Evolutionary conservation across 2,797 vertebrate species (phyloP).

Genomic region (Lepidocolaptes lacrymiger): DNA sequence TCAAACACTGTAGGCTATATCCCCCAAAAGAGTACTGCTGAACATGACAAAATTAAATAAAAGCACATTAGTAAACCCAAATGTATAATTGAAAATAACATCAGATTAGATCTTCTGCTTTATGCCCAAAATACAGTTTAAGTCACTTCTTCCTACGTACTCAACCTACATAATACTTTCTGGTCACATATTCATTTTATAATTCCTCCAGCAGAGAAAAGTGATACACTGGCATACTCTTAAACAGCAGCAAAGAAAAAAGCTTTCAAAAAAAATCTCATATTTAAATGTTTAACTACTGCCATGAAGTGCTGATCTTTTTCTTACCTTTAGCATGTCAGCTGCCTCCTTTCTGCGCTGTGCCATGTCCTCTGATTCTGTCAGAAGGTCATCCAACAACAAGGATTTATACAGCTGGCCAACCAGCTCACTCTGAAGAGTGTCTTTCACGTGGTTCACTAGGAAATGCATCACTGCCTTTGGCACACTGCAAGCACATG

Average conservation of each 20-base stretch:
- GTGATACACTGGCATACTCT: not conserved
- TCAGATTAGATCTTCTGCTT: not conserved
- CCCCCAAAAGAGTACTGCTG: not conserved
- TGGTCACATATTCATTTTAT: not conserved
- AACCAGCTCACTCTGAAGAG: conserved; percentile 96
- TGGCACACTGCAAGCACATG: conserved; percentile 85
- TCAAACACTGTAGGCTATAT: not conserved
- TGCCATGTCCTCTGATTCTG: conserved; percentile 98
- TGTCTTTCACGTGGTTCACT: conserved; percentile 97
- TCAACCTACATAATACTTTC: not conserved
- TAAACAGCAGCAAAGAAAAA: not conserved
- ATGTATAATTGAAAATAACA: not conserved
- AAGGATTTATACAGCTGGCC: conserved; percentile 93
- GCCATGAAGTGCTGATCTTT: not conserved
- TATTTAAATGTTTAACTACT: not conserved
- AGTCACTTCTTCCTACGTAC: not conserved
- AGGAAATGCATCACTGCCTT: conserved; percentile 99
- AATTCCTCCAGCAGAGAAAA: not conserved
- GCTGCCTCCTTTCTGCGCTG: conserved; percentile 95
- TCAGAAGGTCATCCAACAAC: conserved; percentile 92
- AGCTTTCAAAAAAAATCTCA: not conserved
- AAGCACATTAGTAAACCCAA: not conserved
- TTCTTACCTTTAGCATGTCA: conserved; percentile 94
- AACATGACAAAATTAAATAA: not conserved
- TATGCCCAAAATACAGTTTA: not conserved